Conservation (phyloP, 2,113 vertebrate species). For the Gymnarchus niloticus region DNA sequence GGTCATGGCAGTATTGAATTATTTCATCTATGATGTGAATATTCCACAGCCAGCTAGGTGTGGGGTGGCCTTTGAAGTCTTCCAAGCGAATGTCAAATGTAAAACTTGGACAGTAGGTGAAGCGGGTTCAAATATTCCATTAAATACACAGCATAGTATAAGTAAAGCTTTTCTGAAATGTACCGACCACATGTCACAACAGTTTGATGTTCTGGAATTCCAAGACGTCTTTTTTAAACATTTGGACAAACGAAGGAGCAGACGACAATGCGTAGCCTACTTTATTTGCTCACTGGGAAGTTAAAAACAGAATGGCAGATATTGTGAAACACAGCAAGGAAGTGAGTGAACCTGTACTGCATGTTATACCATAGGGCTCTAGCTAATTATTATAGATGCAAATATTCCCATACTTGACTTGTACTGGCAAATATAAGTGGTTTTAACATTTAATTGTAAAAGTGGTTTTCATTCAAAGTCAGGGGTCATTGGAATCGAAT, state of each 20-base stretch:
- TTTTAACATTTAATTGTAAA: not conserved
- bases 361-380: too few species aligned
- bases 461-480: not conserved
- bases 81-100: not conserved
- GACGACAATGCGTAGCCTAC: not conserved
- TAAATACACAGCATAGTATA: not conserved
- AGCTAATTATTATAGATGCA: too few species aligned
- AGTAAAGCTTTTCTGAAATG: not conserved
- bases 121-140: not conserved
- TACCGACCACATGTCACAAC: not conserved
- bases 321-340: not conserved
- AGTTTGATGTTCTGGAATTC: not conserved
- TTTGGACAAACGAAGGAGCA: too few species aligned
- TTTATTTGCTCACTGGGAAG: not conserved
- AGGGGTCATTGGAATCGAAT: not conserved
- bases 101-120: not conserved
- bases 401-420: too few species aligned
- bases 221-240: too few species aligned
- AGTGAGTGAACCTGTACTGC: too few species aligned
- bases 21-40: not conserved
- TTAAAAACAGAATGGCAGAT: not conserved
- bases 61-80: not conserved
- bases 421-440: too few species aligned
- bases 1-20: not conserved
- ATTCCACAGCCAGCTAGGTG: not conserved